Base-by-base conservation (phyloP, 2,888 invertebrate genomes). In the Fragum whitleyi region DNA sequence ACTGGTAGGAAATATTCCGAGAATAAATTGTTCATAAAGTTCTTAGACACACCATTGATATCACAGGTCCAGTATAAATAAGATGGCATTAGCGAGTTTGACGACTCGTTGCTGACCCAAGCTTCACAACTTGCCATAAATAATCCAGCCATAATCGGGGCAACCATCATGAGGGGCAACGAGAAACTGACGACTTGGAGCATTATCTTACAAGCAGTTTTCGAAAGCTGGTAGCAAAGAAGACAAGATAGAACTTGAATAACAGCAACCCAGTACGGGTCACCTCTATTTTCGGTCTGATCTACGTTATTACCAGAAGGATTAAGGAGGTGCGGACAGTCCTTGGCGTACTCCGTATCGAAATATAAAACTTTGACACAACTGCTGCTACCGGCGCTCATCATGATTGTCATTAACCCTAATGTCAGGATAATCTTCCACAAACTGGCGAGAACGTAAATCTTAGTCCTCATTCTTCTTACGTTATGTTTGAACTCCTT, bases 171-270 rank as follows among this genome's bases (percentile, higher is more conserved):
- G 7, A 99, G 97, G 0, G 99, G 99, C 89, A 99, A 97, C 0
- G 99, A 98, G 92, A 98, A 99, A 93, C 98, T 98, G 95, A 98
- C 98, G 28, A 98, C 97, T 95, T 99, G 99, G 87, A 99, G 98
- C 90, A 98, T 96, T 91, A 98, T 98, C 95, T 98, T 98, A 95
- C 98, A 98, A 2, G 98, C 98, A 88, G 98, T 98, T 95, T 98
- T 98, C 23, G 97, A 98, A 91, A 98, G 97, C 87, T 98, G 96
- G 92, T 98, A 98, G 90, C 97, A 97, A 69, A 98, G 95, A 91
- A 98, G 97, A 5, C 97, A 96, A 1, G 97, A 96, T 73, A 96
- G 95, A 67, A 98, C 95, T 94, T 98, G 98, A 53, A 98, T 95
- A 0, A 88, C 78, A 3, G 86, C 87, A 1, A 90, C 81, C 90